These are phyloP conservation scores for Oreotrochilus melanogaster DNA, from an alignment of 2,113 vertebrate genomes.

Conservation along the genomic window DNA sequence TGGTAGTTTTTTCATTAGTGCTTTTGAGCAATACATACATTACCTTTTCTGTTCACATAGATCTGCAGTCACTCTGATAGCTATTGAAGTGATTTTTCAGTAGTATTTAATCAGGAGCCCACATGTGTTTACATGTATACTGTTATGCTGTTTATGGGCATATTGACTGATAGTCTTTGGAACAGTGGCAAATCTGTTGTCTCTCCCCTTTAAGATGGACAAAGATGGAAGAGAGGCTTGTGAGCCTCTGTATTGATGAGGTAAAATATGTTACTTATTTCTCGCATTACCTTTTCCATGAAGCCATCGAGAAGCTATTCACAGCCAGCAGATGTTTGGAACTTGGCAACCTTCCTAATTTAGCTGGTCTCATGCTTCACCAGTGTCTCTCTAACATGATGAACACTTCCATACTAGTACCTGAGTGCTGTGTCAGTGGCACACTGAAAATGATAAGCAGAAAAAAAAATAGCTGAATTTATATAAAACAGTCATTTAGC, in stretches of 20 bases:
- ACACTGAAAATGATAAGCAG: background rate
- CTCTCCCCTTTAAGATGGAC: background rate
- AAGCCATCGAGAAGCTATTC: background rate
- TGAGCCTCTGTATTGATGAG: background rate
- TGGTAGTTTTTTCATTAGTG: background rate
- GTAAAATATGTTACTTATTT: background rate
- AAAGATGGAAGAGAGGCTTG: background rate
- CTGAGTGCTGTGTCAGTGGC: background rate
- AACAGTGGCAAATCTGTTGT: background rate
- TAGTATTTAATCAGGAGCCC: background rate
- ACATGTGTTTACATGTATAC: background rate
- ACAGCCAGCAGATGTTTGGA: background rate
- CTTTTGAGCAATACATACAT: background rate
- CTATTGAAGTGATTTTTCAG: background rate
- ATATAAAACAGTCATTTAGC: background rate
- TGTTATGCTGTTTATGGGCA: rapidly evolving
- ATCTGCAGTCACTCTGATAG: background rate
- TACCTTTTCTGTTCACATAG: background rate
- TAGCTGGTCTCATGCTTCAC: background rate
- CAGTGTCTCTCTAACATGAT: background rate
- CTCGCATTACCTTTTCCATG: background rate
- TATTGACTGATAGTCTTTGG: background rate
- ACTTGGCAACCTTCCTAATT: background rate
- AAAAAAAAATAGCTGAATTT: background rate
- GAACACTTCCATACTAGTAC: background rate